Evolutionary conservation across 2,888 invertebrate species (phyloP).

Genomic region (Micoletzkya japonica): DNA sequence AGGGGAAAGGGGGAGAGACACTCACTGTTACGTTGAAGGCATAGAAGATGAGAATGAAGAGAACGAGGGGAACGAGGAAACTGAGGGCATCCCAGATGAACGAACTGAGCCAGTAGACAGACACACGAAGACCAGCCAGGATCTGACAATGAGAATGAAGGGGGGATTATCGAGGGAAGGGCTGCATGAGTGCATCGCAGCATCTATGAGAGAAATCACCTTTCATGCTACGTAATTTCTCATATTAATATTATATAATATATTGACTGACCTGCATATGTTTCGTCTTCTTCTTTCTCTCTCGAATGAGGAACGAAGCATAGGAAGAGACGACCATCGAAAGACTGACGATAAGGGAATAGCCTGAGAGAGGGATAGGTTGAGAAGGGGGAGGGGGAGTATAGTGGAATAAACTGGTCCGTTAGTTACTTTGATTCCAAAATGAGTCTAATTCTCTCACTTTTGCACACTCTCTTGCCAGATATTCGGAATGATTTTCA

Average conservation of each 20-base stretch:
- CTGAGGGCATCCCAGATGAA: conserved; percentile 53
- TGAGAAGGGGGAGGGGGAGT: no score
- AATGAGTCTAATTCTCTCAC: background rate
- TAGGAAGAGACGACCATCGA: conserved; percentile 46
- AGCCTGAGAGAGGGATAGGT: no score
- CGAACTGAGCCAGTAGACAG: conserved; percentile 54
- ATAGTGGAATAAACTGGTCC: no score
- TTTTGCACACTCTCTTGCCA: background rate
- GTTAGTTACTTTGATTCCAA: no score
- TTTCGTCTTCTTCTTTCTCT: conserved; percentile 56
- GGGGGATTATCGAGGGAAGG: background rate
- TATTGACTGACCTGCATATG: conserved; percentile 48
- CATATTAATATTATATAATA: background rate
- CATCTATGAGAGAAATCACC: no score
- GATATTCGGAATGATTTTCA: background rate
- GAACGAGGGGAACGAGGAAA: conserved; percentile 43
- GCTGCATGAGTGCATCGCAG: no score
- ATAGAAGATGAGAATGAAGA: conserved; percentile 47
- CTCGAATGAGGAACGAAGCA: conserved; percentile 52
- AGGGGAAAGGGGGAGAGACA: background rate
- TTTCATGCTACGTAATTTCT: background rate
- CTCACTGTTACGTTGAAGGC: conserved; percentile 42
- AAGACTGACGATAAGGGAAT: conserved; percentile 27
- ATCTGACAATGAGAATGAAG: conserved; percentile 25
- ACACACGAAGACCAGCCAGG: conserved; percentile 50